phyloP scores from a whole-genome alignment of 2,113 vertebrate species.

The Paracanthobrama guichenoti region DNA sequence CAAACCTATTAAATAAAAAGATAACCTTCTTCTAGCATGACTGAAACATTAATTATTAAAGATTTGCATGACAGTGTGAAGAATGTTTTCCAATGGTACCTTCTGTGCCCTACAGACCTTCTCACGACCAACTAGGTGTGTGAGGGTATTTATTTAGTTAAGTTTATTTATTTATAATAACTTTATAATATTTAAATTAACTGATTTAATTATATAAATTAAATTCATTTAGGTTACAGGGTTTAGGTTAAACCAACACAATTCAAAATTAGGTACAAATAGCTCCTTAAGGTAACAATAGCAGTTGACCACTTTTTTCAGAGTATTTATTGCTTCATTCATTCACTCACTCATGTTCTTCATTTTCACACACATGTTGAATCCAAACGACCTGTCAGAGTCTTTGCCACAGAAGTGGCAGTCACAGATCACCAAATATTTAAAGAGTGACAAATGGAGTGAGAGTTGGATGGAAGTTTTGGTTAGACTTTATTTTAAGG shows the following conservation, averaged over 20 bases:
- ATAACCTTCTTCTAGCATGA: not conserved
- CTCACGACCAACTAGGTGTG: no score
- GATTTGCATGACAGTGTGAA: not conserved
- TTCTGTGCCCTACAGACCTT: not conserved
- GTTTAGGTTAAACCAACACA: not conserved
- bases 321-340: no score
- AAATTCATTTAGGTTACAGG: not conserved
- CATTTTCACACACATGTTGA: not conserved
- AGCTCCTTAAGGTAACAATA: no score
- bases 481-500: no score
- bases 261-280: not conserved
- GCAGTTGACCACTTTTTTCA: no score
- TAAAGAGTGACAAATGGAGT: not conserved
- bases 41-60: not conserved
- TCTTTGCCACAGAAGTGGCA: not conserved
- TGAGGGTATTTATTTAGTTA: no score
- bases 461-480: not conserved
- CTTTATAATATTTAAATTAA: not conserved
- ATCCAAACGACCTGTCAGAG: not conserved
- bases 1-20: not conserved
- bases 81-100: not conserved
- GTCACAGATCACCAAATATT: slow-evolving; percentile 23
- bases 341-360: not conserved
- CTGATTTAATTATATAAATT: not conserved
- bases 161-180: not conserved